Percentiles rank a stretch among this genome's conserved stretches.
These are phyloP conservation scores for Azemiops feae DNA, from an alignment of 2,113 vertebrate genomes.

Conservation along the genomic window DNA sequence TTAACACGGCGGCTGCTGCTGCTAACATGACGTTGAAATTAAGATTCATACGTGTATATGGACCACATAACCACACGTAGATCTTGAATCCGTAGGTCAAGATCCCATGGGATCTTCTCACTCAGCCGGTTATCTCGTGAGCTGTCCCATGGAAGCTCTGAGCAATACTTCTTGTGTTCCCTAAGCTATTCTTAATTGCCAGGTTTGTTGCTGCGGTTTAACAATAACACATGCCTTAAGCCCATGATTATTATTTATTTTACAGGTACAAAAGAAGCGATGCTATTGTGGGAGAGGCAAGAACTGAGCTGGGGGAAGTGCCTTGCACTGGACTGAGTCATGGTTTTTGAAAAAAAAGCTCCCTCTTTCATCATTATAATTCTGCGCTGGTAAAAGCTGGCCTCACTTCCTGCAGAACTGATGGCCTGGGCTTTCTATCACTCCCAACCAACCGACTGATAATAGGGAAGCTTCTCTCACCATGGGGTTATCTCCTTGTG, in stretches of 20 bases:
- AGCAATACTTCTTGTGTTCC: neutral
- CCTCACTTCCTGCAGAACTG: neutral
- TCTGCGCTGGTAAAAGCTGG: neutral
- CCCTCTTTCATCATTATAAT: neutral
- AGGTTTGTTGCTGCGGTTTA: neutral
- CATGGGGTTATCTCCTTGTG: neutral
- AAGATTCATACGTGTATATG: neutral
- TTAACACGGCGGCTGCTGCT: neutral
- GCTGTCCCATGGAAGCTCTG: neutral
- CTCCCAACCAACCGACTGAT: neutral
- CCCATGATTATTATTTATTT: neutral
- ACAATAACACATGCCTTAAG: neutral
- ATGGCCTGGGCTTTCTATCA: too few species aligned
- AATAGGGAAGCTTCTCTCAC: neutral
- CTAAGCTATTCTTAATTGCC: neutral
- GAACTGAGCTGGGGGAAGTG: neutral
- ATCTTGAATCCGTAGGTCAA: neutral
- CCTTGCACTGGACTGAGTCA: neutral
- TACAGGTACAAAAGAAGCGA: neutral
- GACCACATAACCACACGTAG: neutral
- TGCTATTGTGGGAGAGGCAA: neutral
- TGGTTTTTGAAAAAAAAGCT: neutral
- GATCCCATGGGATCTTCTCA: neutral
- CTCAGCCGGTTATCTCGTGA: too few species aligned
- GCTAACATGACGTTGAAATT: neutral